Evolutionary conservation across 1,140 invertebrate species (phyloP), one percentile per base, ranked within the genome.

Genomic region (Nasonia vitripennis): DNA sequence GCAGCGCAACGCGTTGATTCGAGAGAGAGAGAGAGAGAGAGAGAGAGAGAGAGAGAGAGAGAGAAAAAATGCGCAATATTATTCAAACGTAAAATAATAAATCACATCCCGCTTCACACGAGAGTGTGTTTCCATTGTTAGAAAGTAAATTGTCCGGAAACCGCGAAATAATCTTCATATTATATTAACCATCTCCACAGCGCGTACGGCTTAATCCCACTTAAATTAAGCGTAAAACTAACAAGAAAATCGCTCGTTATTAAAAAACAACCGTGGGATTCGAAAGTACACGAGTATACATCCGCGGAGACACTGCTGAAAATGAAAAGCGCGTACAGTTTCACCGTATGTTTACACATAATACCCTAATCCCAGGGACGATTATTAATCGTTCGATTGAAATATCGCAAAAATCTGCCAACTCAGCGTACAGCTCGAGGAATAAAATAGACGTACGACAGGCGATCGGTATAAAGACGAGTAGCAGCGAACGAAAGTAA

Each of bases 371-470:
- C 41, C 41, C 41, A 7, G 10, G 0, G 2, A 6, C 27, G 37
- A 74, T 74, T 70, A 82, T 74, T 62, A 82, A 74, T 14, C 55
- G 31, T 34, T 12, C 48, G 37, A 74, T 74, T 55, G 79, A 81
- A 81, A 51, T 51, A 41, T 51, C 9, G n/a, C 14, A 41, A 73
- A 71, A 73, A 51, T 81, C 27, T 27, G n/a, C 68, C 68, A 17
- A 55, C 51, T 14, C 51, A 23, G 3, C 2, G 9, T 62, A 62
- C 17, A 7, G 14, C 17, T 62, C 1, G n/a, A 71, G 0, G 70
- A 51, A 79, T 45, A 51, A 67, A 37, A 6, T 1, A 14, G 31
- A n/a, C 7, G 27, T 27, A 31, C 14, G 41, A 73, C 17, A 48
- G 34, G 68, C 55, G n/a, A 62, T 62, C 20, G 55, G 55, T 62